A percentile compares a stretch with the other conserved stretches of the same genome.
Evolutionary conservation across 1,140 invertebrate species (phyloP).

Genomic region (Nixonia krombeini): DNA sequence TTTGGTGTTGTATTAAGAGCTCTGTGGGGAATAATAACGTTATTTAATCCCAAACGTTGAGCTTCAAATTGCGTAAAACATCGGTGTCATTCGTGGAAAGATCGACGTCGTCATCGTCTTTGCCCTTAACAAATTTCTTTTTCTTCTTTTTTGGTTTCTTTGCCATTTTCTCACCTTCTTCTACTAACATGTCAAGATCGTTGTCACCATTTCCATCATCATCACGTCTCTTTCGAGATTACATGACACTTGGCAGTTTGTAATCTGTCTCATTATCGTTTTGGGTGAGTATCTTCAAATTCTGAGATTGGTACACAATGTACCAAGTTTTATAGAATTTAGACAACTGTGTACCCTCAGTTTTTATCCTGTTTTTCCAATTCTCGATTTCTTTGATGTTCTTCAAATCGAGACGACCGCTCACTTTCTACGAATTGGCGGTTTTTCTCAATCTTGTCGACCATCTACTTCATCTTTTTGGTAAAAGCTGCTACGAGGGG

Average conservation of each 20-base stretch:
- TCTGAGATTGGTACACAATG: conserved; percentile 81
- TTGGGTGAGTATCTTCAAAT: conserved; percentile 78
- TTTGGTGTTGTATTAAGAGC: too few species aligned
- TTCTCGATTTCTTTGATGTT: conserved; percentile 80
- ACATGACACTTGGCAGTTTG: conserved; percentile 75
- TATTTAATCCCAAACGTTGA: conserved; percentile 52
- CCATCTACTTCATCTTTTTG: conserved; percentile 81
- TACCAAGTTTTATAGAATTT: conserved; percentile 83
- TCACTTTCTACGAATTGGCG: conserved; percentile 77
- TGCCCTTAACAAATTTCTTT: conserved; percentile 1
- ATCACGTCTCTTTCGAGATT: conserved; percentile 65
- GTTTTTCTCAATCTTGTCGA: conserved; percentile 77
- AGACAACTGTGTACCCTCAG: conserved; percentile 79
- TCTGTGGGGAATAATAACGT: too few species aligned
- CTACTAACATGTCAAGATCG: conserved; percentile 54
- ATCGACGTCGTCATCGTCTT: conserved; percentile 20
- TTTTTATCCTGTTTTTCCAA: conserved; percentile 83
- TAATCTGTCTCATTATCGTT: conserved; percentile 77
- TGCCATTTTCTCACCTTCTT: conserved; percentile 72
- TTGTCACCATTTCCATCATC: conserved; percentile 34
- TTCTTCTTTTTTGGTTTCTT: conserved; percentile 38
- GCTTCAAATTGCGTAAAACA: conserved; percentile 51
- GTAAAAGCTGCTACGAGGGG: conserved; percentile 86
- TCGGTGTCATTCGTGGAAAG: conserved; percentile 46
- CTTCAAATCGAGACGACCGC: conserved; percentile 78